Evolutionary conservation across 2,113 vertebrate genomes (phyloP), one percentile per base, ranked within the genome.

Genomic region (Pygoscelis antarcticus): DNA sequence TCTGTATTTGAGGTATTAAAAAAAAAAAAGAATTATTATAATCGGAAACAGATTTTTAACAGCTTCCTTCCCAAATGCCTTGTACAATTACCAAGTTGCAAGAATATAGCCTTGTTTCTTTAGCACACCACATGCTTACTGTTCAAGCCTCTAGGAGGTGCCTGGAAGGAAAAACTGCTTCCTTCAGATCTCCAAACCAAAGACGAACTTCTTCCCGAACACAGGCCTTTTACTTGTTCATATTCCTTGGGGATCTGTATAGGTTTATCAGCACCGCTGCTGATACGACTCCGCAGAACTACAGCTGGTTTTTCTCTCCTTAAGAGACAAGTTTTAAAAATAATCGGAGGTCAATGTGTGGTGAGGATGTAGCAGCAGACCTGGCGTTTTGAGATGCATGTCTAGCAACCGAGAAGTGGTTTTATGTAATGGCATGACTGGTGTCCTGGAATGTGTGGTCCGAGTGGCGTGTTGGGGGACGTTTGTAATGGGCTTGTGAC

Each of bases 1-100:
- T 83, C 79, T 94, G 84, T 85, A 57, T 93, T 93, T 74, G 68
- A 95, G 55, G 68, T 66, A 90, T 93, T 83, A 23, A 60, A 74
- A 87, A 29, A 83, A 83, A 65, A 81, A 68, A 66, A 77, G 3
- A 68, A 7, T 20, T 51, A 27, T 3, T 60, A 38, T 46, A 36
- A 80, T 66, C 11, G 14, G 60, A 83, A 88, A 38, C 78, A 80
- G 19, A 40, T 95, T 94, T 92, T 94, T 91, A 96, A 87, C 94
- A 93, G 54, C 54, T 83, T 89, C 51, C 81, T 96, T 90, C 87
- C 87, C 77, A 72, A 65, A 87, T 65, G 46, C 61, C 46, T 44
- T 80, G 46, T 55, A 57, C 60, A 80, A 90, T 75, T 23, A 64
- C 25, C 1, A 4, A 46, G 38, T 23, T 70, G 62, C 61, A 80